A percentile compares a stretch with the other conserved stretches of the same genome.
Conservation (phyloP, 2,888 invertebrate species). For the Clitarchus hookeri region DNA sequence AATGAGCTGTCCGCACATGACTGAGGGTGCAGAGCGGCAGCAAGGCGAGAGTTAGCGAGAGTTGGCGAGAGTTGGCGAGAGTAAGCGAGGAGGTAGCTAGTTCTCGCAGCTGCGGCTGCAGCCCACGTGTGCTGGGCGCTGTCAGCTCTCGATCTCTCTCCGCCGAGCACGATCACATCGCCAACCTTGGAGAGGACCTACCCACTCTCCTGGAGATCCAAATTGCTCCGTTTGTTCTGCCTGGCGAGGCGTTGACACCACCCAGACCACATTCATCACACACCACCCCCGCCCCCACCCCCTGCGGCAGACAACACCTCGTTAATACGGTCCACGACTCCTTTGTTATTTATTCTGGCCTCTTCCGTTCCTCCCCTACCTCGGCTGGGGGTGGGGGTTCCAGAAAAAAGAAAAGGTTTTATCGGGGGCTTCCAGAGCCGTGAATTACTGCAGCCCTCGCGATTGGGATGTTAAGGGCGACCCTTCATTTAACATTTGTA, state of each 20-base stretch:
- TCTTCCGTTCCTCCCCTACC: neutral
- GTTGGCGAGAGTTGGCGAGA: too few species aligned
- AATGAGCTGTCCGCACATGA: too few species aligned
- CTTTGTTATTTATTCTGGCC: neutral
- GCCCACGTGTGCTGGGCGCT: too few species aligned
- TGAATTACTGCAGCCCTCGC: neutral
- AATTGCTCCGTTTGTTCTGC: conserved; percentile 1
- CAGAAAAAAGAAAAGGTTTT: neutral
- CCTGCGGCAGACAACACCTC: neutral
- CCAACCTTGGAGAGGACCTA: neutral
- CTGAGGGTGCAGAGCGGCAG: too few species aligned
- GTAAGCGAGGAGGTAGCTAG: too few species aligned
- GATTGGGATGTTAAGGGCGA: conserved; percentile 14
- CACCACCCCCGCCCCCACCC: neutral
- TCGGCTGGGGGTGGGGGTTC: neutral
- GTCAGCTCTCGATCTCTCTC: too few species aligned
- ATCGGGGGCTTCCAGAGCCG: neutral
- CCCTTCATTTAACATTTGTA: conserved; percentile 14
- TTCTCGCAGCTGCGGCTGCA: too few species aligned
- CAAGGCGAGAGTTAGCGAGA: too few species aligned
- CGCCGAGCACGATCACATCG: neutral
- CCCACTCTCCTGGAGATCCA: neutral
- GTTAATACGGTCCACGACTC: neutral
- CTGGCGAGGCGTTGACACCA: neutral
- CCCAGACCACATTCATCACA: neutral